Percentiles rank a stretch among this genome's conserved stretches.
These are phyloP conservation scores for Psilopogon haemacephalus DNA, from an alignment of 2,113 vertebrate species.

Conservation along the genomic window DNA sequence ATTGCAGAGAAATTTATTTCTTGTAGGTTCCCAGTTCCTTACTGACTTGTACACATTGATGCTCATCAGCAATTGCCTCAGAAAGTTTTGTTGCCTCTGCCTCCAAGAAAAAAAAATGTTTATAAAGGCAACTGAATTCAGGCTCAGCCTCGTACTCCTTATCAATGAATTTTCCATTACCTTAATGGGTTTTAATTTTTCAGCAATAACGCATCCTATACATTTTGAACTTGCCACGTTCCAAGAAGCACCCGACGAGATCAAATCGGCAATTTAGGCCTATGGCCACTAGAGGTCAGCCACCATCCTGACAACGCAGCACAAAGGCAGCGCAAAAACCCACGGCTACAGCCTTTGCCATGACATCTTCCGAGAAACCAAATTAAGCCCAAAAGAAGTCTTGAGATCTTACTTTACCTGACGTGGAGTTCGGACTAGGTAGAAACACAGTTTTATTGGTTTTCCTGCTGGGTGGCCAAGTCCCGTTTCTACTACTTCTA, in stretches of 20 bases:
- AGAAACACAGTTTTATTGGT: background rate
- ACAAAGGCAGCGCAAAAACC: background rate
- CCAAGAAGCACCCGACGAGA: rapidly evolving
- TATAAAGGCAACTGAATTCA: background rate
- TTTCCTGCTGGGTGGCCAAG: background rate
- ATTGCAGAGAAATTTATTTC: background rate
- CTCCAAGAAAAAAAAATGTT: background rate
- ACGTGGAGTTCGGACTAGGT: background rate
- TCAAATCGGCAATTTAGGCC: background rate
- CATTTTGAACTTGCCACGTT: background rate
- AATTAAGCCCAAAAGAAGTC: background rate
- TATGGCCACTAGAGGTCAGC: slow-evolving; percentile 50
- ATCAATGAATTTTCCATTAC: background rate
- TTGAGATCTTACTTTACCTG: background rate
- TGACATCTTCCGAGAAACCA: background rate
- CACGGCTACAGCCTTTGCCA: background rate
- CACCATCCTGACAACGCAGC: background rate
- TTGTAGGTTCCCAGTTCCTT: background rate
- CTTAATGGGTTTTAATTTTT: background rate
- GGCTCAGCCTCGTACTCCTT: background rate
- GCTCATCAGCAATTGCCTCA: background rate
- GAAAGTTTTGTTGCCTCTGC: background rate
- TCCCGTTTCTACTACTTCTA: background rate
- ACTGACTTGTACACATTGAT: background rate
- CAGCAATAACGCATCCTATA: rapidly evolving